Percentiles rank a stretch among this genome's conserved stretches.
phyloP scores from a whole-genome alignment of 1,140 invertebrate species.

The Drosophila mojavensis region DNA sequence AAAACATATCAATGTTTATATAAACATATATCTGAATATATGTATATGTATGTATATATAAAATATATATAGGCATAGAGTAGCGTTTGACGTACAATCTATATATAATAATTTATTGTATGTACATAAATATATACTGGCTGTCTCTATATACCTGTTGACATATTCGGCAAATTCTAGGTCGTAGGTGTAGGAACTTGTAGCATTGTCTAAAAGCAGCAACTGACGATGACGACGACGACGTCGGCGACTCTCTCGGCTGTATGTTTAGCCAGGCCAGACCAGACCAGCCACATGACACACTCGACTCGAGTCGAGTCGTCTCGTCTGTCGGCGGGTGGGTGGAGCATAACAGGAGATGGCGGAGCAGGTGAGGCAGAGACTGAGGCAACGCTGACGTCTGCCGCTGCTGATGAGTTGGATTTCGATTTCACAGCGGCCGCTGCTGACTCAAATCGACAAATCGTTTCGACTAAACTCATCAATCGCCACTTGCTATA shows the following conservation, averaged over 20 bases:
- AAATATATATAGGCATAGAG: conserved; percentile 22
- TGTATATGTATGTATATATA: conserved; percentile 6
- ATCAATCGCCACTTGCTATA: conserved; percentile 65
- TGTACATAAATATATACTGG: conserved; percentile 23
- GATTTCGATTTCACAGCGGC: conserved; percentile 44
- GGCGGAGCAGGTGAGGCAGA: background rate
- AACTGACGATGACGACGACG: conserved; percentile 69
- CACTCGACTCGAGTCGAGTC: conserved; percentile 54
- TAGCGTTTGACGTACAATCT: conserved; percentile 2
- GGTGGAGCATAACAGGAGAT: conserved; percentile 10
- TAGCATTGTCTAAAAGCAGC: conserved; percentile 81
- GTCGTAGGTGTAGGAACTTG: conserved; percentile 82
- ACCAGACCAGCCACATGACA: conserved; percentile 67
- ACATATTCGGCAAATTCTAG: conserved; percentile 81
- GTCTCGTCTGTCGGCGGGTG: conserved; percentile 6
- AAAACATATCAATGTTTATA: conserved; percentile 26
- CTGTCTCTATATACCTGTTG: conserved; percentile 64
- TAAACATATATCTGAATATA: conserved; percentile 1
- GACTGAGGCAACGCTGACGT: conserved; percentile 13
- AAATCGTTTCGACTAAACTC: conserved; percentile 51
- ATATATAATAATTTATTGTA: conserved; percentile 31
- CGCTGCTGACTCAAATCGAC: conserved; percentile 59
- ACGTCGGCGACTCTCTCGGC: conserved; percentile 16
- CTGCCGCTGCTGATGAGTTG: conserved; percentile 49
- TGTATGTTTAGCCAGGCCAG: conserved; percentile 42